Evolutionary conservation across 2,113 vertebrate genomes (phyloP).

Genomic region (Pelusios castaneus): DNA sequence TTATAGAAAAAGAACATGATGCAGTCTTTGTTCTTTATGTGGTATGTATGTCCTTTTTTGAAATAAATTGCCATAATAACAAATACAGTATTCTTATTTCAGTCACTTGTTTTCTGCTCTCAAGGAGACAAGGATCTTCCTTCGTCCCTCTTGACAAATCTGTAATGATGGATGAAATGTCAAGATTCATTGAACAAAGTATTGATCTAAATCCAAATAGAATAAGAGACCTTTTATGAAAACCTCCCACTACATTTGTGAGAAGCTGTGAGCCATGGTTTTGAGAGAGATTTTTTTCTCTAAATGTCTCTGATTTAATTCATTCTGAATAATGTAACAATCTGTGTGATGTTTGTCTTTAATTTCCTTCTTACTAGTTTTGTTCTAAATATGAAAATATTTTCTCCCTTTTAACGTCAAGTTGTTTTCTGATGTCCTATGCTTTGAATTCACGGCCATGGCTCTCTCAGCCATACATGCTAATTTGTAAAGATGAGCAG

Average conservation of each 20-base stretch:
- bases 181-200: neutral
- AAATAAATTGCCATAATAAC: neutral
- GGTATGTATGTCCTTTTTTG: neutral
- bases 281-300: neutral
- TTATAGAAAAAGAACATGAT: neutral
- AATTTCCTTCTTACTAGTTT: neutral
- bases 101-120: neutral
- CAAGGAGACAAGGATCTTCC: constrained; percentile 2
- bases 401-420: neutral
- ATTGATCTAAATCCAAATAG: neutral
- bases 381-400: neutral
- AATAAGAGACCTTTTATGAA: neutral
- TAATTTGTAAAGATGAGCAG: neutral
- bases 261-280: neutral
- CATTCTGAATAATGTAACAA: neutral
- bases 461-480: accelerated
- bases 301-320: neutral
- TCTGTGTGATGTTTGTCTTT: neutral
- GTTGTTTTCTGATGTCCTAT: neutral
- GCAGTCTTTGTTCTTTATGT: neutral
- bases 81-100: neutral
- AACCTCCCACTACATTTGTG: neutral
- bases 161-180: neutral
- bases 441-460: neutral
- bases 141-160: neutral